Percentiles rank a stretch among this genome's conserved stretches.
Evolutionary conservation across 2,113 vertebrate species (phyloP).

Genomic region (Zapornia atra): DNA sequence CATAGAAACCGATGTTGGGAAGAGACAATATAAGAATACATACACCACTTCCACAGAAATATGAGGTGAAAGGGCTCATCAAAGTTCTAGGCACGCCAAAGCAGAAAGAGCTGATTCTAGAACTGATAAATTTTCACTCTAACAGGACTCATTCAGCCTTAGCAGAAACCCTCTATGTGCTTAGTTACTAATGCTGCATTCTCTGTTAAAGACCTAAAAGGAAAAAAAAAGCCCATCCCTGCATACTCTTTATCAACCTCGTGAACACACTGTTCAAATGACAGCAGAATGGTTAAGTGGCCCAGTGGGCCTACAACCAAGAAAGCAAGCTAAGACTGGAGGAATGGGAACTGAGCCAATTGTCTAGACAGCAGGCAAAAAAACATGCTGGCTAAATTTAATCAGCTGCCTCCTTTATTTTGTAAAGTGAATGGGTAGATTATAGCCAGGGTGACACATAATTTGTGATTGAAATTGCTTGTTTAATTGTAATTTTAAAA

Average conservation of each 20-base stretch:
- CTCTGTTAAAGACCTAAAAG: neutral
- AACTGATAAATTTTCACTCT: neutral
- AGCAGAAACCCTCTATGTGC: neutral
- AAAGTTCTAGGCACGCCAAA: neutral
- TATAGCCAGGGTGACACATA: conserved; percentile 44
- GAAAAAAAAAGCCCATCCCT: neutral
- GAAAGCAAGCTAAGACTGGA: neutral
- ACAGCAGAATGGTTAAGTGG: conserved; percentile 19
- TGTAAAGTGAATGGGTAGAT: conserved; percentile 54
- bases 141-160: neutral
- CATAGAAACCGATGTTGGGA: neutral
- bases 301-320: conserved; percentile 40
- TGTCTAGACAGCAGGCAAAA: conserved; percentile 68
- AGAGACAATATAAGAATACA: neutral
- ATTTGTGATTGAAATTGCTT: conserved; percentile 49
- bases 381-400: conserved; percentile 52
- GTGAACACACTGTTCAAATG: neutral
- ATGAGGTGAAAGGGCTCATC: neutral
- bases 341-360: conserved; percentile 29
- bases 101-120: neutral
- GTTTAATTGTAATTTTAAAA: conserved; percentile 54
- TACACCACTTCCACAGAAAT: neutral
- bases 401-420: conserved; percentile 64
- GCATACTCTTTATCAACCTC: neutral
- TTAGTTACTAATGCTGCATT: neutral